Conservation (phyloP, 2,888 invertebrate genomes). For the Agriopis aurantiaria region DNA sequence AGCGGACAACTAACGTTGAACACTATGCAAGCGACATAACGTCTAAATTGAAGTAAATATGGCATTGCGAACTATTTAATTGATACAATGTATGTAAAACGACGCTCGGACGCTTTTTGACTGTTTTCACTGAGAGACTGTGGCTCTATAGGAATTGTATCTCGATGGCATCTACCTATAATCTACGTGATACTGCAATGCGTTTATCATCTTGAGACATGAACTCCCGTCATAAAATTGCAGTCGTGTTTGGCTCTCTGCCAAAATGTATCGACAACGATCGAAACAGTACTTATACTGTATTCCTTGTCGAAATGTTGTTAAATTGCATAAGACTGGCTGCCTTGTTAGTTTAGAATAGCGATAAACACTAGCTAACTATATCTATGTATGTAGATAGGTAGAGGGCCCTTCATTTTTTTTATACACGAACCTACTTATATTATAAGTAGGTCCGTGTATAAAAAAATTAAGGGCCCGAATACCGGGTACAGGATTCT, state of each 20-base stretch:
- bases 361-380: neutral
- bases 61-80: no score
- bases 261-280: constrained; percentile 8
- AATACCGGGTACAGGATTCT: no score
- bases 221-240: constrained; percentile 19
- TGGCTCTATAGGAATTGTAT: neutral
- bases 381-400: neutral
- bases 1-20: no score
- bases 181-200: constrained; percentile 1
- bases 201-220: constrained; percentile 10
- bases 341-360: neutral
- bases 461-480: no score
- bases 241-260: neutral
- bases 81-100: no score
- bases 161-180: neutral
- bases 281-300: neutral
- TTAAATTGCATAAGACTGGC: neutral
- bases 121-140: no score
- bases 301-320: neutral
- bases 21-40: no score
- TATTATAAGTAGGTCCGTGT: no score
- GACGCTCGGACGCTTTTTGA: no score
- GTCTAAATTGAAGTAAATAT: no score
- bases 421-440: no score
- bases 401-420: no score